phyloP scores from a whole-genome alignment of 2,113 vertebrate genomes.

The Physeter macrocephalus region DNA sequence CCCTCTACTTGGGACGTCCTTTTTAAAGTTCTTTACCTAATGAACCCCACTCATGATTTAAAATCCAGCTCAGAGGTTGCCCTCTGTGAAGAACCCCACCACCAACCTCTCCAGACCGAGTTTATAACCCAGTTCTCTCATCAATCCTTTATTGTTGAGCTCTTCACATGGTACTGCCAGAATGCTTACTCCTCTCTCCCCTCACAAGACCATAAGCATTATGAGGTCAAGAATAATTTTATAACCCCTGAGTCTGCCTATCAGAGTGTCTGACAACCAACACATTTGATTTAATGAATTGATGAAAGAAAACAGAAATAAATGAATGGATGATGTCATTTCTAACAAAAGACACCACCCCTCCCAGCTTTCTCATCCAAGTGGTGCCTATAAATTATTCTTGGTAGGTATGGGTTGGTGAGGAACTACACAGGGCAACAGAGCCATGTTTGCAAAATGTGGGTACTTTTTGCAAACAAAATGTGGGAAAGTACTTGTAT shows the following conservation, averaged over 20 bases:
- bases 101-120: background rate
- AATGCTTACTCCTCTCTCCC: background rate
- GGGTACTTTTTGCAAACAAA: too few relatives aligned
- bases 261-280: background rate
- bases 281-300: background rate
- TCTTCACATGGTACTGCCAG: background rate
- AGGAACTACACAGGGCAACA: background rate
- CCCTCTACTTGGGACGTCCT: background rate
- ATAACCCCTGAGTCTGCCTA: background rate
- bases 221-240: background rate
- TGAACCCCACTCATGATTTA: background rate
- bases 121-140: background rate
- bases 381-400: background rate
- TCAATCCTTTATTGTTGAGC: background rate
- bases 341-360: background rate
- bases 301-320: conserved; percentile 6
- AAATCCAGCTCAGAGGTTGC: background rate
- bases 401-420: background rate
- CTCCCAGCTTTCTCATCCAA: background rate
- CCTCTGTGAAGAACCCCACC: background rate
- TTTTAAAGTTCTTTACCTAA: background rate
- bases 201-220: background rate
- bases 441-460: background rate
- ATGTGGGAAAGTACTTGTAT: background rate
- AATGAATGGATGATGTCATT: background rate